phyloP scores from a whole-genome alignment of 2,888 invertebrate genomes.

The Monoplex corrugatus region DNA sequence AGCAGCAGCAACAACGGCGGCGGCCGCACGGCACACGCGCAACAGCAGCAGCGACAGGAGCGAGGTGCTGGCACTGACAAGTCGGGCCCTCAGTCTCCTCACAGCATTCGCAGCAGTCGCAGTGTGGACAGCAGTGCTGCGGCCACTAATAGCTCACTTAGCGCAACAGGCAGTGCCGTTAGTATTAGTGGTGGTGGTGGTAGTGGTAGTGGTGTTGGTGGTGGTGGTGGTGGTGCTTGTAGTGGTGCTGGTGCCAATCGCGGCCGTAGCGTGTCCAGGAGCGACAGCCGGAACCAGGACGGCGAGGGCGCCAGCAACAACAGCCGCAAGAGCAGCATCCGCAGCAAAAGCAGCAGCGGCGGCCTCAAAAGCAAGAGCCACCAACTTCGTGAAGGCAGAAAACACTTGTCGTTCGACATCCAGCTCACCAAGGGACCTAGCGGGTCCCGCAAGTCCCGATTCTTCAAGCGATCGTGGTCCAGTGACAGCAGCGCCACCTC shows the following conservation, averaged over 20 bases:
- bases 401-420: not conserved
- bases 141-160: no score
- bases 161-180: no score
- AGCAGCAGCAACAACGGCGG: not conserved
- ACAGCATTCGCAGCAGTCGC: conserved; percentile 31
- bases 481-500: conserved; percentile 18
- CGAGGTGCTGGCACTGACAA: conserved; percentile 20
- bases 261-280: conserved; percentile 22
- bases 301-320: not conserved
- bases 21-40: conserved; percentile 40
- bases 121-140: conserved; percentile 24
- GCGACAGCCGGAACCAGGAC: not conserved
- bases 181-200: not conserved
- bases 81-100: conserved; percentile 31
- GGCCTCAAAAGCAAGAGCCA: not conserved
- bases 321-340: conserved; percentile 24
- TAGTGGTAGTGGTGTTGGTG: no score
- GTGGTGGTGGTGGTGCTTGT: no score
- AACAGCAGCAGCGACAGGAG: conserved; percentile 40
- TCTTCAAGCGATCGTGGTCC: conserved; percentile 19
- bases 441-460: not conserved
- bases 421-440: not conserved
- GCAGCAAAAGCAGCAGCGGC: conserved; percentile 25
- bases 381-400: not conserved
- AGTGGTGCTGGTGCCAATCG: no score